phyloP scores from a whole-genome alignment of 2,888 invertebrate species.

The Tupiocoris notatus region DNA sequence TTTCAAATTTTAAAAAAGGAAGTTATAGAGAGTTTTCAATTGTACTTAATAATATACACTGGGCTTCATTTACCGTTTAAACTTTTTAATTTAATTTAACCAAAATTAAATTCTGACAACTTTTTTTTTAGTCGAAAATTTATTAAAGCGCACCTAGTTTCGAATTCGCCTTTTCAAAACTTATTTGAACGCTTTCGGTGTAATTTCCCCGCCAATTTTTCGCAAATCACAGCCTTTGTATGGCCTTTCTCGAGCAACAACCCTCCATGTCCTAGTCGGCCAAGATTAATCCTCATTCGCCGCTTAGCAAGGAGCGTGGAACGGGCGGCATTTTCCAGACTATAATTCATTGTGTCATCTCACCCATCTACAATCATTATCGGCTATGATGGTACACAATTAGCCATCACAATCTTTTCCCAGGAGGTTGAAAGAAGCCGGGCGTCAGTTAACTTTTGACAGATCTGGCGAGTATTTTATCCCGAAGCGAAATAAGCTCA shows the following conservation, averaged over 20 bases:
- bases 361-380: constrained; percentile 38
- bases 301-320: constrained; percentile 2
- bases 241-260: neutral
- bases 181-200: no score
- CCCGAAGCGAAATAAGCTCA: no score
- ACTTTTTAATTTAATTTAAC: no score
- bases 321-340: constrained; percentile 2
- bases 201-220: no score
- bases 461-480: no score
- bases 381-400: constrained; percentile 36
- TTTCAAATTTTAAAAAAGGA: no score
- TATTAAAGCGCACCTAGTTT: no score
- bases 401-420: constrained; percentile 35
- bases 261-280: constrained; percentile 15
- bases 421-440: constrained; percentile 18
- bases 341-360: constrained; percentile 33
- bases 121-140: no score
- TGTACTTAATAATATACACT: no score
- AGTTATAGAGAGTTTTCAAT: no score
- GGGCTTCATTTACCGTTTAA: no score
- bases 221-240: neutral
- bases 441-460: constrained; percentile 16
- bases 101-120: no score
- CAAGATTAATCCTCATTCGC: constrained; percentile 40
- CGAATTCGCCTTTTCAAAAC: neutral